These are phyloP conservation scores for Nansenia antarctica DNA, from an alignment of 2,113 vertebrate species.

Conservation along the genomic window DNA sequence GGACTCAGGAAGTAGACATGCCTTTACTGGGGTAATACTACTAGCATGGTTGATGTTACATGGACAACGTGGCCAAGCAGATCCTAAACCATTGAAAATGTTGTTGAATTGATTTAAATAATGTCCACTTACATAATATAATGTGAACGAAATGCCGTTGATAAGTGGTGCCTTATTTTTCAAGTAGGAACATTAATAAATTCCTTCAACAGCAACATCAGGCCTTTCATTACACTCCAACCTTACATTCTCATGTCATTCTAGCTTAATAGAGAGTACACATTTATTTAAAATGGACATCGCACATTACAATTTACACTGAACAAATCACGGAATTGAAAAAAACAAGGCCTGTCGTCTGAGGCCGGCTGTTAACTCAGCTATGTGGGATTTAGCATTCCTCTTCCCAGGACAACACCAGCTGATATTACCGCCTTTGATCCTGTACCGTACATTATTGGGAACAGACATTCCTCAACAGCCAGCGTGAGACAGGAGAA, in stretches of 20 bases:
- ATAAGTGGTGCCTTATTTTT: not conserved
- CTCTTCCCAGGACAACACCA: slow-evolving; percentile 17
- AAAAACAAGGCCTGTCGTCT: slow-evolving; percentile 1
- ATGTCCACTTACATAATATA: not conserved
- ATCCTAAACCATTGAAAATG: not conserved
- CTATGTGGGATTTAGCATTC: slow-evolving; percentile 52
- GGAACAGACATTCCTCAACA: slow-evolving; percentile 3
- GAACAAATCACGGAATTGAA: not conserved
- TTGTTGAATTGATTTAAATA: not conserved
- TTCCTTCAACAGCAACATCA: not conserved
- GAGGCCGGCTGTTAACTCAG: slow-evolving; percentile 49
- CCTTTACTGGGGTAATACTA: not conserved
- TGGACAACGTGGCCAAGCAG: not conserved
- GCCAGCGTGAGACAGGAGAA: slow-evolving; percentile 4
- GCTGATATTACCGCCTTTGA: slow-evolving; percentile 49
- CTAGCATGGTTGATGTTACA: not conserved
- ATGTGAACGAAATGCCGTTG: not conserved
- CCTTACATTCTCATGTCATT: not conserved
- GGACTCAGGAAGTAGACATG: not conserved
- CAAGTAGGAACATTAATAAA: slow-evolving; percentile 16
- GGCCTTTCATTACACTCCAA: not conserved
- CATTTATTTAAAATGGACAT: too few relatives aligned
- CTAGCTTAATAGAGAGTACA: not conserved
- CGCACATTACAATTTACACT: too few relatives aligned
- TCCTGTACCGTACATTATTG: not conserved